Evolutionary conservation across 2,888 invertebrate genomes (phyloP), one percentile per base, ranked within the genome.

Genomic region (Panzeria rudis): DNA sequence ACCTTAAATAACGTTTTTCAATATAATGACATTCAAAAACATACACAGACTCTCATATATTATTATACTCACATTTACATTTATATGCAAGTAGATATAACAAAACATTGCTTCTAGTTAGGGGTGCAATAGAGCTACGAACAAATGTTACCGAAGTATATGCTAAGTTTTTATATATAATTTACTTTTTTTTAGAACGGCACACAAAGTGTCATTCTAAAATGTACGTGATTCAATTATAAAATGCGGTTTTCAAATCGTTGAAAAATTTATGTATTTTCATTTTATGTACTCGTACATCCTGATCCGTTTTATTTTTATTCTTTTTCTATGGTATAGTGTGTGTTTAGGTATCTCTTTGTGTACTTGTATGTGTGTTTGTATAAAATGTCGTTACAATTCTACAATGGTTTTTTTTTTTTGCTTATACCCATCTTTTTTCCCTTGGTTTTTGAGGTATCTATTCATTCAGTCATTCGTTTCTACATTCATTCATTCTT

Each of bases 161-260:
- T 66, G 80, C 23, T 35, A 47, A 47, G 64, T 66, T 77, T 47
- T 80, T 54, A 20, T 23, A 68, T 66, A 7, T 80, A 50, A 23
- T 35, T 59, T 61, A 3, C 32, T 54, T 15, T 83, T 56, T 38
- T 20, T 59, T 47, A 35, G 25, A 82, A 76, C 44, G 61, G 79
- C 79, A 83, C 86, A 88, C 85, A 90, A 89, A 91, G 89, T 89
- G 89, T 90, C 90, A 82, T 85, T 85, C 78, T 77, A 69, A 82
- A 85, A 81, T 82, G 91, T 91, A 92, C 91, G 91, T 91, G 91
- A 91, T 92, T 91, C 91, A 91, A 92, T 91, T 91, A 91, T 91
- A 92, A 91, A 91, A 89, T 91, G 90, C 89, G 91, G 90, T 89
- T 91, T 91, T 90, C 88, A 90, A 91, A 90, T 91, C 90, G 90